These are phyloP conservation scores for Anser cygnoides DNA, from an alignment of 2,113 vertebrate genomes.

Conservation along the genomic window DNA sequence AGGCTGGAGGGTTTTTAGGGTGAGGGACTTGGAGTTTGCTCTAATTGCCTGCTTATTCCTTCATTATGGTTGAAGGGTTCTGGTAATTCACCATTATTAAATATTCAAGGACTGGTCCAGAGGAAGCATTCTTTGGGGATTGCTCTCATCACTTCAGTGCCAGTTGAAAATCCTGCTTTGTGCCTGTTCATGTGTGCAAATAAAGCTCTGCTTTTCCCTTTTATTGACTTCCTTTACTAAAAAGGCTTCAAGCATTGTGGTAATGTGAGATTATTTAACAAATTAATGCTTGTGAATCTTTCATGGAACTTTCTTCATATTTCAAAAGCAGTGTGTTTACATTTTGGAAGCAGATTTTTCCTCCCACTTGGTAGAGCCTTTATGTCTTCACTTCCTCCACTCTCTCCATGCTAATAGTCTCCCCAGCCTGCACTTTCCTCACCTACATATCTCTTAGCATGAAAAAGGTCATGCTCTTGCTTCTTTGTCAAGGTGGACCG, in stretches of 20 bases:
- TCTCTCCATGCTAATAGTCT: background rate
- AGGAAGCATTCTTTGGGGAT: slow-evolving; percentile 55
- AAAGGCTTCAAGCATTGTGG: slow-evolving; percentile 7
- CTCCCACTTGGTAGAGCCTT: background rate
- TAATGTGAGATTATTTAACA: slow-evolving; percentile 78
- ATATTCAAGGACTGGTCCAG: slow-evolving; percentile 79
- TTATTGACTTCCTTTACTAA: slow-evolving; percentile 40
- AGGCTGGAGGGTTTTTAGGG: slow-evolving; percentile 66
- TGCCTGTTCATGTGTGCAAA: slow-evolving; percentile 60
- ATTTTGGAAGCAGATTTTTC: background rate
- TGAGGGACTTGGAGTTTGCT: slow-evolving; percentile 78
- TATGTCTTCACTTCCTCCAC: background rate
- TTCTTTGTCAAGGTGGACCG: background rate
- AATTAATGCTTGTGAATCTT: slow-evolving; percentile 75
- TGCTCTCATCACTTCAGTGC: slow-evolving; percentile 19
- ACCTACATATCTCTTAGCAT: background rate
- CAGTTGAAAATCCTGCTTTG: slow-evolving; percentile 29
- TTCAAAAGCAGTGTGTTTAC: background rate
- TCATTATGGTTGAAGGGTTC: slow-evolving; percentile 81
- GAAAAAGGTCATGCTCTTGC: background rate
- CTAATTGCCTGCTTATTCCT: slow-evolving; percentile 80
- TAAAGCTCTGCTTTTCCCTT: slow-evolving; percentile 11
- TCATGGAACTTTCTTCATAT: slow-evolving; percentile 21
- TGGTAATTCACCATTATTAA: slow-evolving; percentile 80
- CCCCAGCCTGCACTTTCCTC: background rate